phyloP scores from a whole-genome alignment of 1,140 invertebrate species.

The Bombus waltoni region DNA sequence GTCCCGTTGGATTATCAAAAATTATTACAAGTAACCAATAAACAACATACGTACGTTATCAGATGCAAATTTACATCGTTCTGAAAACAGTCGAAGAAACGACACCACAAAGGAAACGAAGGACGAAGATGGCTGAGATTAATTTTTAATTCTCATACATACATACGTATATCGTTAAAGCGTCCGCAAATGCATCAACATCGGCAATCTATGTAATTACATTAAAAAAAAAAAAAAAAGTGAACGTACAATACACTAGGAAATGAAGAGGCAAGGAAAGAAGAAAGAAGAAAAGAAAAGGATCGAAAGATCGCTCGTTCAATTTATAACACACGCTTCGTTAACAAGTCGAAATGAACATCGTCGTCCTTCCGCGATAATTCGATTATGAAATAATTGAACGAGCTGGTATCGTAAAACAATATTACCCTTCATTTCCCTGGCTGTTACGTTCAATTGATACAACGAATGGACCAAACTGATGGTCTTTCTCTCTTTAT shows the following conservation, averaged over 20 bases:
- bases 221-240: too few relatives aligned
- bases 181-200: too few relatives aligned
- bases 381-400: slow-evolving; percentile 5
- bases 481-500: not conserved
- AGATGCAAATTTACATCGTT: too few relatives aligned
- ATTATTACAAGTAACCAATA: too few relatives aligned
- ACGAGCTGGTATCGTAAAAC: not conserved
- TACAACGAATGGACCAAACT: not conserved
- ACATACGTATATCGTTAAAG: not conserved
- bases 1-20: too few relatives aligned
- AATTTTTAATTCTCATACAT: not conserved
- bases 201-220: not conserved
- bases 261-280: not conserved
- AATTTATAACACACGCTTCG: not conserved
- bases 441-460: not conserved
- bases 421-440: not conserved
- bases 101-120: too few relatives aligned
- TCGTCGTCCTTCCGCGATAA: not conserved
- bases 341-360: not conserved
- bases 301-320: not conserved
- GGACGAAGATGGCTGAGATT: not conserved
- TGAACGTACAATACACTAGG: not conserved
- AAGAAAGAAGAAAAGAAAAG: not conserved
- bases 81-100: too few relatives aligned
- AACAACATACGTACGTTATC: too few relatives aligned